Evolutionary conservation across 2,113 vertebrate species (phyloP).

Genomic region (Sciurus niger): DNA sequence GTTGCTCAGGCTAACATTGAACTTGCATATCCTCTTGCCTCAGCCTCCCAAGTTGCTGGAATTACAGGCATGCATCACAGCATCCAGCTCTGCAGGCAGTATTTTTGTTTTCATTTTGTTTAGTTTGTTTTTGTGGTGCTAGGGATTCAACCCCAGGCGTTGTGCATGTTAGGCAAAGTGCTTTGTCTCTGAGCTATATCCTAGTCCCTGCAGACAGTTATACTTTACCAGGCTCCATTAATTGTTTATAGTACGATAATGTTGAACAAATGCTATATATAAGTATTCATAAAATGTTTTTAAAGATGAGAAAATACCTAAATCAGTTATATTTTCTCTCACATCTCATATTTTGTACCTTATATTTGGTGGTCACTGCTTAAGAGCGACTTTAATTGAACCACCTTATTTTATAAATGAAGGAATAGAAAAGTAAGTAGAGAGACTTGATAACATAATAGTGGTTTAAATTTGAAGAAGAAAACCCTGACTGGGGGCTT

Average conservation of each 20-base stretch:
- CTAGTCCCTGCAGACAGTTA: not conserved
- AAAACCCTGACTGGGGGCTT: not conserved
- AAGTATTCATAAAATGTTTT: not conserved
- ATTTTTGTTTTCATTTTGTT: not conserved
- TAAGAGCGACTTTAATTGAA: not conserved
- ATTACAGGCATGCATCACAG: no score
- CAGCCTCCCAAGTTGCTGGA: no score
- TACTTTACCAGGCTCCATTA: not conserved
- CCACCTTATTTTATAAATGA: conserved; percentile 16
- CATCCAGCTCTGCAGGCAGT: not conserved
- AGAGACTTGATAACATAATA: not conserved
- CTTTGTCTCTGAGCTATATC: not conserved
- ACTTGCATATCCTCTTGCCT: no score
- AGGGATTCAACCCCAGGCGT: not conserved
- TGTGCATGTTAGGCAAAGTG: not conserved
- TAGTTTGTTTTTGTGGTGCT: not conserved
- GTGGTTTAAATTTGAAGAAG: not conserved
- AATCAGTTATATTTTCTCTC: not conserved
- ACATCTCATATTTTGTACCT: not conserved
- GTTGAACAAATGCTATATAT: not conserved
- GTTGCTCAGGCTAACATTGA: no score
- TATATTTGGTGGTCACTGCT: not conserved
- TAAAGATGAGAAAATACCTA: not conserved
- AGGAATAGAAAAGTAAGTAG: not conserved
- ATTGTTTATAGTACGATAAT: not conserved